These are phyloP conservation scores for Mycalesis mineus DNA, from an alignment of 2,888 invertebrate genomes.

Conservation along the genomic window DNA sequence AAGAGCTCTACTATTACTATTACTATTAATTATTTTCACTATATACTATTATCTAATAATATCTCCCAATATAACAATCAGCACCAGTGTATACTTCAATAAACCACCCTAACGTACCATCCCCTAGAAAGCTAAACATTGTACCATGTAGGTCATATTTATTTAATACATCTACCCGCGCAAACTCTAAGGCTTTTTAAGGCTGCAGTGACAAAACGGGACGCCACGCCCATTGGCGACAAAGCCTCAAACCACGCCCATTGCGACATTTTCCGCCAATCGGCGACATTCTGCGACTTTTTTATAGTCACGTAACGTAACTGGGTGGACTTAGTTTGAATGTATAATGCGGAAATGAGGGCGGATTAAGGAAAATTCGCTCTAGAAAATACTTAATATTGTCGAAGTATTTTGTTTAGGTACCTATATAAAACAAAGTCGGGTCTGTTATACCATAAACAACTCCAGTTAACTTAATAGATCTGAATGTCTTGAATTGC, in stretches of 20 bases:
- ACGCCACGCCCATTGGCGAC: slow-evolving; percentile 73
- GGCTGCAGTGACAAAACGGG: slow-evolving; percentile 62
- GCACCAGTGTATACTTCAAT: too few species aligned
- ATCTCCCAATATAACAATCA: too few species aligned
- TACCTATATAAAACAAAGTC: too few species aligned
- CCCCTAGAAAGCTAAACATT: background rate
- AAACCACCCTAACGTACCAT: background rate
- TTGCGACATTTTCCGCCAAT: slow-evolving; percentile 72
- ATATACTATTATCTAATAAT: too few species aligned
- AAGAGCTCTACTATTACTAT: too few species aligned
- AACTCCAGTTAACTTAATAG: too few species aligned
- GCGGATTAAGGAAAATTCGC: slow-evolving; percentile 17
- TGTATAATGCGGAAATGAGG: slow-evolving; percentile 14
- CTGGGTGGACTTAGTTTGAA: slow-evolving; percentile 24
- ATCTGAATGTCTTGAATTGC: too few species aligned
- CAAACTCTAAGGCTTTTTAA: slow-evolving; percentile 56
- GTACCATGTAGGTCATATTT: slow-evolving; percentile 19
- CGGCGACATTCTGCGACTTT: slow-evolving; percentile 35
- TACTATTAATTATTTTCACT: too few species aligned
- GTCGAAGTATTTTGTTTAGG: too few species aligned
- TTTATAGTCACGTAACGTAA: slow-evolving; percentile 39
- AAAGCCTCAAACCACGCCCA: slow-evolving; percentile 66
- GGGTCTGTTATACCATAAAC: too few species aligned
- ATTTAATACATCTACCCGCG: slow-evolving; percentile 31
- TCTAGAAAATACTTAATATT: too few species aligned